Percentiles rank a stretch among this genome's conserved stretches.
Conservation (phyloP, 2,888 invertebrate species). For the Drosophila neonasuta region DNA sequence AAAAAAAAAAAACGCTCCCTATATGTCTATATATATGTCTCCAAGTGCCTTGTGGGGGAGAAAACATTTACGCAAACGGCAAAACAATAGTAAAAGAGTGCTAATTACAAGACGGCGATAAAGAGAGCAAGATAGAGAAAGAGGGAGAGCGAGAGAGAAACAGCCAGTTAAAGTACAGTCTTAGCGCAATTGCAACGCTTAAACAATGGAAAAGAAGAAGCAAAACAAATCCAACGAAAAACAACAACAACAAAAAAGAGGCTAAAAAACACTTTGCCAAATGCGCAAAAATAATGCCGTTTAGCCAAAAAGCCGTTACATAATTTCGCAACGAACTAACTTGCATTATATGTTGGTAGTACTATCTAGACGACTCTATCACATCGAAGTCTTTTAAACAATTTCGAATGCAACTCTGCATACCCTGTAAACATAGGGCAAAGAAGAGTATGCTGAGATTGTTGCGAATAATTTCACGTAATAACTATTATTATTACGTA, state of each 20-base stretch:
- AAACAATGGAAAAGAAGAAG: constrained; percentile 25
- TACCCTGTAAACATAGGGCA: constrained; percentile 1
- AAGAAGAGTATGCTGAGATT: background rate
- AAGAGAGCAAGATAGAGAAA: constrained; percentile 10
- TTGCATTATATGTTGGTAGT: constrained; percentile 32
- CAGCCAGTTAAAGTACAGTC: constrained; percentile 10
- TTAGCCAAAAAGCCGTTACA: constrained; percentile 72
- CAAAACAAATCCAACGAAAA: constrained; percentile 16
- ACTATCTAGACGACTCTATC: constrained; percentile 17
- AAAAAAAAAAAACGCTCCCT: constrained; percentile 9
- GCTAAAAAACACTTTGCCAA: constrained; percentile 51
- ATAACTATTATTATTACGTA: background rate
- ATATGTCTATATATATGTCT: constrained; percentile 13
- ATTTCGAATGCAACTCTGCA: constrained; percentile 56
- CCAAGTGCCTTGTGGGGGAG: constrained; percentile 30
- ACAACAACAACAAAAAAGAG: constrained; percentile 4
- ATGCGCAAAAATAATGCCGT: constrained; percentile 62
- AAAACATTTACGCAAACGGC: constrained; percentile 68
- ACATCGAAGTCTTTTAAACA: constrained; percentile 42
- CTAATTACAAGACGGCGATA: constrained; percentile 55
- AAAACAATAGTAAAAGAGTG: constrained; percentile 64
- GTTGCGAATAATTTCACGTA: background rate
- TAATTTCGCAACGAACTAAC: constrained; percentile 47
- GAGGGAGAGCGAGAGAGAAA: constrained; percentile 5
- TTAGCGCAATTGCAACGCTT: constrained; percentile 19